These are phyloP conservation scores for Helarctos malayanus DNA, from an alignment of 2,797 vertebrate genomes.

Conservation along the genomic window DNA sequence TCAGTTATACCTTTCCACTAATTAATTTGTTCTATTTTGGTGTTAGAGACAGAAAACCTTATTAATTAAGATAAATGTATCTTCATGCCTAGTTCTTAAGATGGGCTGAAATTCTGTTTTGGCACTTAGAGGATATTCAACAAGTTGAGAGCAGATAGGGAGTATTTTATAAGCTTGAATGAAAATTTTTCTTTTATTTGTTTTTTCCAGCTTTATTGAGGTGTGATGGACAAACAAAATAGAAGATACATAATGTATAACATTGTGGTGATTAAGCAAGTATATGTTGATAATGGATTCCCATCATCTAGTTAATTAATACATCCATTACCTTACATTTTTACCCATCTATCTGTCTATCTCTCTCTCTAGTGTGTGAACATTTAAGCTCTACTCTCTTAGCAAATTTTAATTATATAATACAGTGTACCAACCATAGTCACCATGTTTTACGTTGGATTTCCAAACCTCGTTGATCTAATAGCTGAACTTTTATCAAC, in stretches of 20 bases:
- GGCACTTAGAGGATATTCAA: not conserved
- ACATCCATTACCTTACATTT: not conserved
- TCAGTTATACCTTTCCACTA: not conserved
- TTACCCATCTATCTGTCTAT: not conserved
- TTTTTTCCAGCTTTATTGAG: not conserved
- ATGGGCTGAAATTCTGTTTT: not conserved
- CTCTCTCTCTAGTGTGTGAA: not conserved
- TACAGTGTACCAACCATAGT: not conserved
- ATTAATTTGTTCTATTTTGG: slow-evolving; percentile 11
- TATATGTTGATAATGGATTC: not conserved
- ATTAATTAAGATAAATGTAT: not conserved
- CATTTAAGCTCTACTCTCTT: not conserved
- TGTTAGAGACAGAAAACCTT: not conserved
- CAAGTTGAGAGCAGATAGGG: not conserved
- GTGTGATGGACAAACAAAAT: not conserved
- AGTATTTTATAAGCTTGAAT: not conserved
- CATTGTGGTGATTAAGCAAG: not conserved
- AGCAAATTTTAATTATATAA: not conserved
- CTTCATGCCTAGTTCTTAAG: not conserved
- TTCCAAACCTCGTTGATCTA: not conserved
- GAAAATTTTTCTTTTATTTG: not conserved
- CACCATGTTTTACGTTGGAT: not conserved
- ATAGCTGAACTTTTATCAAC: not conserved
- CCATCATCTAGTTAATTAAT: not conserved
- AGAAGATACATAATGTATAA: not conserved